Evolutionary conservation across 2,888 invertebrate species (phyloP), one percentile per base, ranked within the genome.

Genomic region (Torymus auratus): DNA sequence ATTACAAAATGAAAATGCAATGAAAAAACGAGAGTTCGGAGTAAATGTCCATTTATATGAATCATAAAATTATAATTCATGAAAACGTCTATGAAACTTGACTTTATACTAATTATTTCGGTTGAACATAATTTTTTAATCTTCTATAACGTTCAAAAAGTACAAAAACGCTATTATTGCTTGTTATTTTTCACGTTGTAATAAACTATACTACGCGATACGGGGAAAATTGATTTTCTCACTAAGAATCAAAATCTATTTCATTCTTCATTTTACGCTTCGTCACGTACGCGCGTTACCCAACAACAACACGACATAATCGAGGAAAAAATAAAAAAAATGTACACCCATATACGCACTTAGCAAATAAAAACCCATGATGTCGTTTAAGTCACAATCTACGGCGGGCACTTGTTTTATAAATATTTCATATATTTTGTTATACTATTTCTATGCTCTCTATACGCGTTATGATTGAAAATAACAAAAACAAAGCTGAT

Each of bases 391-490:
- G 84, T 87, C 87, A 86, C 86, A 84, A 87, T 84, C 85, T 85
- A 85, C 87, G 87, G 84, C 84, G 85, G 84, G 81, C 84, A 85
- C 84, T 86, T 88, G 85, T 89, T 88, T 88, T 89, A 87, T 88
- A 89, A 89, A 89, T 89, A 89, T 88, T 89, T 90, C 86, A 90
- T 90, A 90, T 90, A 90, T 90, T 90, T 90, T 90, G 89, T 90
- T 90, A 90, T 89, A 90, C 89, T 89, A 83, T 90, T 90, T 89
- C 89, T 89, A 88, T 89, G 88, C 89, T 87, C 86, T 86, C 76
- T 81, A 70, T 56, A 75, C 53, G 73, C 81, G 78, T 83, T 82
- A 75, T 65, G 50, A 75, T 82, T 78, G 64, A 75, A 78, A 68
- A 64, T 41, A 41, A 5, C 7, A 41, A 23, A 65, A 60, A 41